Evolutionary conservation across 2,113 vertebrate genomes (phyloP).

Genomic region (Orthonyx spaldingii): DNA sequence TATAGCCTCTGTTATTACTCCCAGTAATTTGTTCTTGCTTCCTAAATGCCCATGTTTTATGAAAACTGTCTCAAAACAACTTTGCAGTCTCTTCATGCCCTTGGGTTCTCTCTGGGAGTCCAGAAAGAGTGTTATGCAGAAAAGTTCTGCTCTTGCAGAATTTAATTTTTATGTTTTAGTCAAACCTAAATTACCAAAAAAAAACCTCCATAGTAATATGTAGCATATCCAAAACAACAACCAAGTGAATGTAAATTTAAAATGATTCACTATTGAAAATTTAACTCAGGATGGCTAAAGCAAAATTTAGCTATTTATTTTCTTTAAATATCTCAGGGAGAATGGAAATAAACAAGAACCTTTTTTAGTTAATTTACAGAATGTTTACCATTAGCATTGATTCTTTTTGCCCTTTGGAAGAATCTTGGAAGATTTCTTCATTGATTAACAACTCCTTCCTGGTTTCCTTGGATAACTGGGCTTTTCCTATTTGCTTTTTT

Average conservation of each 20-base stretch:
- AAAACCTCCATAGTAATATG: background rate
- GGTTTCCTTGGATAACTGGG: background rate
- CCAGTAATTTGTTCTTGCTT: slow-evolving; percentile 17
- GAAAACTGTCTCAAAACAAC: background rate
- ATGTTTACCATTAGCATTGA: background rate
- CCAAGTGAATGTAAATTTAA: background rate
- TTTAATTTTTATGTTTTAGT: background rate
- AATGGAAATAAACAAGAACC: background rate
- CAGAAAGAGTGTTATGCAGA: background rate
- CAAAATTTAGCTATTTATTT: background rate
- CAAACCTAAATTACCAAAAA: background rate
- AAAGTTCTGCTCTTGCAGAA: background rate
- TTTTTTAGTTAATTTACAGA: background rate
- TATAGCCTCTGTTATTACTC: slow-evolving; percentile 9
- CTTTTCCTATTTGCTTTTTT: background rate
- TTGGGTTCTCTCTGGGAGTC: background rate
- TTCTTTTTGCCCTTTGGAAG: background rate
- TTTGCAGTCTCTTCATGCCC: background rate
- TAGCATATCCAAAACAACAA: background rate
- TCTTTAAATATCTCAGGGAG: background rate
- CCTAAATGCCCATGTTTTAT: slow-evolving; percentile 6
- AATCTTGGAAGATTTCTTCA: background rate
- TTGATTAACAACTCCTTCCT: background rate
- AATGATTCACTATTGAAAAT: background rate
- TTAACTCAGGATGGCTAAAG: background rate